Evolutionary conservation across 2,888 invertebrate species (phyloP).

Genomic region (Yponomeuta plumbellus): DNA sequence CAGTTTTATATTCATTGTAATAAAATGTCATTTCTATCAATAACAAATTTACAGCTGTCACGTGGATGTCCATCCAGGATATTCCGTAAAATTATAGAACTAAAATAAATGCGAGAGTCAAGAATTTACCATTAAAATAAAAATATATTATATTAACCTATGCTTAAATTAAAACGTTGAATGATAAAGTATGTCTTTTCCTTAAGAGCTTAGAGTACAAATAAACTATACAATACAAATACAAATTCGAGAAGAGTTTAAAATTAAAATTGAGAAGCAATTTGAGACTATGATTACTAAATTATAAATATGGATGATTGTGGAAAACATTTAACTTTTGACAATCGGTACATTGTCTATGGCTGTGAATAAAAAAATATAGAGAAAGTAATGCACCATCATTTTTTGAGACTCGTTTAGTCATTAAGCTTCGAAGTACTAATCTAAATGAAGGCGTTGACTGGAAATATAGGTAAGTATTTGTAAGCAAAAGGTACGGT

Average conservation of each 20-base stretch:
- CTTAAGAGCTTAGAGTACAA: neutral
- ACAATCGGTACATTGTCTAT: no score
- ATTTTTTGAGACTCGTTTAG: neutral
- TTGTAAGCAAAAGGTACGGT: neutral
- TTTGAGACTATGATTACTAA: neutral
- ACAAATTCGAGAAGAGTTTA: neutral
- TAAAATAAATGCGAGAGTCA: slow-evolving; percentile 1
- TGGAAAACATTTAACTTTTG: no score
- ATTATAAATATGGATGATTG: no score
- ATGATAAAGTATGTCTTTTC: neutral
- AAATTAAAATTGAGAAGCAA: neutral
- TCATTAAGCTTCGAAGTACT: neutral
- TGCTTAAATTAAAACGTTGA: neutral
- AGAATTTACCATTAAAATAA: neutral
- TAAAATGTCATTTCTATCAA: no score
- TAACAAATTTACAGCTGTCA: no score
- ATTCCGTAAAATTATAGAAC: neutral
- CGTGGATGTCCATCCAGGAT: no score
- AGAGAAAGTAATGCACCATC: neutral
- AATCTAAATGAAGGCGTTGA: neutral
- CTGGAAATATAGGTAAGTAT: neutral
- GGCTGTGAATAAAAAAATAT: neutral
- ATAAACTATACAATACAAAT: neutral
- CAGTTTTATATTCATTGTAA: no score
- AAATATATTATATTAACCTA: neutral